phyloP scores from a whole-genome alignment of 2,113 vertebrate species.

The Datnioides undecimradiatus region DNA sequence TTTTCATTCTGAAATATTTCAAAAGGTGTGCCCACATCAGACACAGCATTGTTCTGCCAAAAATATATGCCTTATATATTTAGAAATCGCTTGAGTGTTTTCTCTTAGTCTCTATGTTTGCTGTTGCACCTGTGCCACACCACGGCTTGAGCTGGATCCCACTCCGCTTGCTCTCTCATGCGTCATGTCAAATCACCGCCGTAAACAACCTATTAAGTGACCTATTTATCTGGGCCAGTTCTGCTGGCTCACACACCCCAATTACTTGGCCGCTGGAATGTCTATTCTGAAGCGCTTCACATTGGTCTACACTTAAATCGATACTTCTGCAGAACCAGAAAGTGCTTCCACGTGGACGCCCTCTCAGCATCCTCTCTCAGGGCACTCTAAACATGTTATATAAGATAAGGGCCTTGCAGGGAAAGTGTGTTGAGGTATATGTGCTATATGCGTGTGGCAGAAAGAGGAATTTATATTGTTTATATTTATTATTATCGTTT shows the following conservation, averaged over 20 bases:
- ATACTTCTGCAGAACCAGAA: conserved; percentile 57
- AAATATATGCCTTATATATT: conserved; percentile 7
- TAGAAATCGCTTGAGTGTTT: conserved; percentile 10
- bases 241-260: conserved; percentile 82
- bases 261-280: conserved; percentile 82
- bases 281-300: conserved; percentile 73
- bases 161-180: conserved; percentile 72
- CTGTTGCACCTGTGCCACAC: conserved; percentile 10
- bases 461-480: neutral
- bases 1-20: conserved; percentile 13
- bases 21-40: neutral
- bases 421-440: neutral
- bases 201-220: conserved; percentile 87
- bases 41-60: neutral
- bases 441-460: neutral
- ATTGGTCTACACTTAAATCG: conserved; percentile 73
- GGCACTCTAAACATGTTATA: conserved; percentile 43
- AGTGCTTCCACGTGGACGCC: conserved; percentile 38
- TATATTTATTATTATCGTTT: neutral
- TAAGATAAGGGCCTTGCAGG: conserved; percentile 32
- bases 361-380: conserved; percentile 25
- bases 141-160: conserved; percentile 1
- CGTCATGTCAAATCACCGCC: conserved; percentile 79
- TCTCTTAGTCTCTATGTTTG: conserved; percentile 29
- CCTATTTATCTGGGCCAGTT: conserved; percentile 86